These are phyloP conservation scores for Falcunculus frontatus DNA, from an alignment of 2,113 vertebrate genomes.

Conservation along the genomic window DNA sequence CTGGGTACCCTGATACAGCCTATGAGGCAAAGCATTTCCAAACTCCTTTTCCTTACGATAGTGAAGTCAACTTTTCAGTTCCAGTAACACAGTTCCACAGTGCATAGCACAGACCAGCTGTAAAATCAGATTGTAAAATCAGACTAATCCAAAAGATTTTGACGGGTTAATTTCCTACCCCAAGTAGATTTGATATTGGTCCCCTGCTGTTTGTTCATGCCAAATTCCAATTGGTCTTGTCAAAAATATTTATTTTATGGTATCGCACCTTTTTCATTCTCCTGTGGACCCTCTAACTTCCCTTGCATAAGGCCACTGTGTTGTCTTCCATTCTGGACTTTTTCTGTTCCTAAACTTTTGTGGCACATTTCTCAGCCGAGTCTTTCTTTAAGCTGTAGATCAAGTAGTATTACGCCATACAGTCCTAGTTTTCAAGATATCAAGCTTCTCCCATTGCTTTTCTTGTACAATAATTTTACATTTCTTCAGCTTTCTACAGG, in stretches of 20 bases:
- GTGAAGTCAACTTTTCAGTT: neutral
- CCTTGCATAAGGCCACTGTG: rapidly evolving
- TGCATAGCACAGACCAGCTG: neutral
- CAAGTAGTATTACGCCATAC: neutral
- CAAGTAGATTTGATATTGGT: neutral
- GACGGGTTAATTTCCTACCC: neutral
- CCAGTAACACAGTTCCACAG: neutral
- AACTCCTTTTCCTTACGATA: neutral
- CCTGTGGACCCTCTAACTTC: neutral
- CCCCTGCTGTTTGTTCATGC: neutral
- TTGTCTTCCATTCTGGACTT: neutral
- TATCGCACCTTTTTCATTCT: neutral
- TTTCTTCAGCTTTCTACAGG: neutral
- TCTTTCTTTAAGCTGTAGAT: neutral
- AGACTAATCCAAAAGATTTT: neutral
- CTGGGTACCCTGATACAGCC: neutral
- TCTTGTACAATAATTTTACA: neutral
- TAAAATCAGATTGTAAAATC: neutral
- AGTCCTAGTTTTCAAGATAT: neutral
- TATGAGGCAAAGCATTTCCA: neutral
- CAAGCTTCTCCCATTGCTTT: neutral
- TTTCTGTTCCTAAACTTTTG: neutral
- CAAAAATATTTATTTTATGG: neutral
- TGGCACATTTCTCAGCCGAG: neutral
- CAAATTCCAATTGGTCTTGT: neutral